Percentiles rank a stretch among this genome's conserved stretches.
These are phyloP conservation scores for Dinocampus coccinellae DNA, from an alignment of 2,888 invertebrate genomes.

Conservation along the genomic window DNA sequence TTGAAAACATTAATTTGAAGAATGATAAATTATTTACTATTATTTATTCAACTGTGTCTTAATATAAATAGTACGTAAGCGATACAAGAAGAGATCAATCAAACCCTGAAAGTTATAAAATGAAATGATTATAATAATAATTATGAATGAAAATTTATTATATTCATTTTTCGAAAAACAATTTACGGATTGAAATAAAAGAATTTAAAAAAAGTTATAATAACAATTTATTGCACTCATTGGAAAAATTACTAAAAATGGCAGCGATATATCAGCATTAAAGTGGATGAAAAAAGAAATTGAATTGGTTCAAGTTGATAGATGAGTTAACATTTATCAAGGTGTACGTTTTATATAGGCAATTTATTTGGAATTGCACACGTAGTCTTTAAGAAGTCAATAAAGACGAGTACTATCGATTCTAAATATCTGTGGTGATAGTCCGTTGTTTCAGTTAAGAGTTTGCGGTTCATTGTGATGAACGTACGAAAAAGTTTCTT, in stretches of 20 bases:
- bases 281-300: background rate
- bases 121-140: too few relatives aligned
- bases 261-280: slow-evolving; percentile 13
- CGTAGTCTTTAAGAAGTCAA: background rate
- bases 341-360: background rate
- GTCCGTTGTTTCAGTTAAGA: background rate
- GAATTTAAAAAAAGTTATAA: too few relatives aligned
- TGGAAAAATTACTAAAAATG: background rate
- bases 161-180: too few relatives aligned
- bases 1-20: too few relatives aligned
- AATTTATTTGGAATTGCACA: background rate
- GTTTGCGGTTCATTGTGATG: background rate
- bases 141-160: background rate
- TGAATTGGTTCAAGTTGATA: background rate
- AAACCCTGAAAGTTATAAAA: too few relatives aligned
- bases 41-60: too few relatives aligned
- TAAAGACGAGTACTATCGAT: background rate
- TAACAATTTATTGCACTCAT: slow-evolving; percentile 2
- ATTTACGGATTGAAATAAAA: too few relatives aligned
- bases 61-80: background rate
- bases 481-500: background rate
- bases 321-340: background rate
- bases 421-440: background rate
- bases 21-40: too few relatives aligned
- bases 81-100: too few relatives aligned